These are phyloP conservation scores for Hyalella azteca DNA, from an alignment of 2,888 invertebrate species.

Conservation along the genomic window DNA sequence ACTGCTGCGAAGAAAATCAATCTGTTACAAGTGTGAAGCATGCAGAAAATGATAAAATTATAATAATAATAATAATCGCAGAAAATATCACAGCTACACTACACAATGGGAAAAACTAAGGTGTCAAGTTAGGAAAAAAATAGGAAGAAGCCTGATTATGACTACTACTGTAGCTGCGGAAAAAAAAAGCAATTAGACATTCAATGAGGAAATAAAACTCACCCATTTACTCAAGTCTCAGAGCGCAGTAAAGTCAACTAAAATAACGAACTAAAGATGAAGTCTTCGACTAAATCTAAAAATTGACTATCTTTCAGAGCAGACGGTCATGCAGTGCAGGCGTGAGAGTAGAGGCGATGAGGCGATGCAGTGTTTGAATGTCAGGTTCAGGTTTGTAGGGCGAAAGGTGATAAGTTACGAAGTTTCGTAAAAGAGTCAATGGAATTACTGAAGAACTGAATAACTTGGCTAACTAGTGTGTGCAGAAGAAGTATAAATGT, in stretches of 20 bases:
- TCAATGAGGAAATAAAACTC: background rate
- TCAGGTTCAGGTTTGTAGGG: too few species aligned
- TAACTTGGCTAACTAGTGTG: too few species aligned
- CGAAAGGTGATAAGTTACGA: too few species aligned
- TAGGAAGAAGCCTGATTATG: background rate
- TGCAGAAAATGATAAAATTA: conserved; percentile 5
- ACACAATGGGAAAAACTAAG: background rate
- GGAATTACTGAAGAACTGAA: too few species aligned
- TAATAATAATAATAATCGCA: too few species aligned
- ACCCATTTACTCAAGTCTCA: background rate
- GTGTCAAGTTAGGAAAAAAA: background rate
- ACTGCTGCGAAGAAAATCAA: conserved; percentile 10
- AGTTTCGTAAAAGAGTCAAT: too few species aligned
- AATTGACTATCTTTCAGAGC: too few species aligned
- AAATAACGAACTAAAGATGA: conserved; percentile 12
- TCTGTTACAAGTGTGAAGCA: background rate
- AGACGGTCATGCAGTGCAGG: too few species aligned
- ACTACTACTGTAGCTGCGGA: background rate
- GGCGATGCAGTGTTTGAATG: too few species aligned
- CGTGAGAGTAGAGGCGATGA: too few species aligned
- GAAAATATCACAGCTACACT: background rate
- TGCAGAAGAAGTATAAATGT: too few species aligned
- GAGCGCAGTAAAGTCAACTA: conserved; percentile 16
- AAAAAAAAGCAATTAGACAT: conserved; percentile 10
- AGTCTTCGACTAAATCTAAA: too few species aligned